Evolutionary conservation across 2,888 invertebrate genomes (phyloP).

Genomic region (Parthenolecanium corni): DNA sequence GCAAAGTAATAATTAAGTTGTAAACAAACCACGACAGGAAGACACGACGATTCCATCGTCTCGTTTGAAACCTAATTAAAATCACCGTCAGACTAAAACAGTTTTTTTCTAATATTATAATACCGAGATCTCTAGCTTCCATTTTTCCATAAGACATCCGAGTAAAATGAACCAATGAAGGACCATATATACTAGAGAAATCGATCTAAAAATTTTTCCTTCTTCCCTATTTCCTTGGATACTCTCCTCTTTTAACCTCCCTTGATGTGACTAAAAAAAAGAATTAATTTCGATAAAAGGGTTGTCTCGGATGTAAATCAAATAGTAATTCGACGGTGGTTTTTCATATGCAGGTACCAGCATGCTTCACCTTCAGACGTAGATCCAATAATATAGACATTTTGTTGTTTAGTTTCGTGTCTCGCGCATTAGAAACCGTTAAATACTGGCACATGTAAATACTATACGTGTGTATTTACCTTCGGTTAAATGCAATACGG

Average conservation of each 20-base stretch:
- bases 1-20: conserved; percentile 14
- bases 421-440: not conserved
- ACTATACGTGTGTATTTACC: not conserved
- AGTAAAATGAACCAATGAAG: too few species aligned
- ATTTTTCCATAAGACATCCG: too few species aligned
- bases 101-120: too few species aligned
- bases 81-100: too few species aligned
- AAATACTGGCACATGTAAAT: conserved; percentile 6
- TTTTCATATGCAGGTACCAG: conserved; percentile 20
- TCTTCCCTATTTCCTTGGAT: not conserved
- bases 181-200: too few species aligned
- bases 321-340: conserved; percentile 5
- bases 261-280: not conserved
- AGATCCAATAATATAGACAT: conserved; percentile 18
- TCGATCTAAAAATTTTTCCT: conserved; percentile 1
- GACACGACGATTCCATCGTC: not conserved
- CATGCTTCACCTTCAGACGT: conserved; percentile 1
- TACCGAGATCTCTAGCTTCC: too few species aligned
- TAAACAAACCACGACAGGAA: not conserved
- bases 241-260: not conserved
- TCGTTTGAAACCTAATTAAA: not conserved
- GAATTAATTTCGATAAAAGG: conserved; percentile 13
- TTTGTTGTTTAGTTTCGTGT: not conserved
- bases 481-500: too few species aligned
- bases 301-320: conserved; percentile 17